Percentiles rank a stretch among this genome's conserved stretches.
Conservation (phyloP, 1,140 invertebrate species). For the Trichomalopsis sarcophagae region DNA sequence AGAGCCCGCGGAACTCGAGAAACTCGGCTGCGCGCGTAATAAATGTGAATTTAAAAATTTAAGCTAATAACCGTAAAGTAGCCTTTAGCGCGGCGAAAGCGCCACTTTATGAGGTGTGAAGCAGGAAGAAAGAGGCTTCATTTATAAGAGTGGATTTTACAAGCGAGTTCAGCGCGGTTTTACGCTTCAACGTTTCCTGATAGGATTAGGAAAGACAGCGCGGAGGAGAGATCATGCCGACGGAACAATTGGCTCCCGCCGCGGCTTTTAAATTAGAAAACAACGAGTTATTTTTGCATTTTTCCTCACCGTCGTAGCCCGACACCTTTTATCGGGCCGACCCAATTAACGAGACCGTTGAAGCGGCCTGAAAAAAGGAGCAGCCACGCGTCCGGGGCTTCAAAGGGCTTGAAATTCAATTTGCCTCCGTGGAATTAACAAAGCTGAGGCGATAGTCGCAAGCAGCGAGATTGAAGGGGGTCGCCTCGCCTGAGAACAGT, state of each 20-base stretch:
- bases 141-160: conserved; percentile 51
- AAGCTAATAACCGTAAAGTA: conserved; percentile 23
- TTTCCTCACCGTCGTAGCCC: too few species aligned
- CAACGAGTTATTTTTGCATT: too few species aligned
- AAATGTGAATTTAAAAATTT: conserved; percentile 5
- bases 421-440: too few species aligned
- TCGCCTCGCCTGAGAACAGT: too few species aligned
- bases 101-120: conserved; percentile 45
- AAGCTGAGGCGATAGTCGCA: too few species aligned
- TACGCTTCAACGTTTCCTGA: conserved; percentile 45
- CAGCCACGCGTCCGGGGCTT: background rate
- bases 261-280: too few species aligned
- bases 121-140: conserved; percentile 24
- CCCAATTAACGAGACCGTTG: background rate
- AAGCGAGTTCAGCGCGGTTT: conserved; percentile 45
- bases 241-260: conserved; percentile 7
- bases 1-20: background rate
- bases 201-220: conserved; percentile 40
- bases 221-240: background rate
- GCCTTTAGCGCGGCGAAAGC: conserved; percentile 9
- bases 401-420: conserved; percentile 14
- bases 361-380: too few species aligned
- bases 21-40: background rate
- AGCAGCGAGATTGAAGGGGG: too few species aligned
- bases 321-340: background rate